Base-by-base conservation (phyloP, 2,888 invertebrate species). In the Agonopterix heracliana region DNA sequence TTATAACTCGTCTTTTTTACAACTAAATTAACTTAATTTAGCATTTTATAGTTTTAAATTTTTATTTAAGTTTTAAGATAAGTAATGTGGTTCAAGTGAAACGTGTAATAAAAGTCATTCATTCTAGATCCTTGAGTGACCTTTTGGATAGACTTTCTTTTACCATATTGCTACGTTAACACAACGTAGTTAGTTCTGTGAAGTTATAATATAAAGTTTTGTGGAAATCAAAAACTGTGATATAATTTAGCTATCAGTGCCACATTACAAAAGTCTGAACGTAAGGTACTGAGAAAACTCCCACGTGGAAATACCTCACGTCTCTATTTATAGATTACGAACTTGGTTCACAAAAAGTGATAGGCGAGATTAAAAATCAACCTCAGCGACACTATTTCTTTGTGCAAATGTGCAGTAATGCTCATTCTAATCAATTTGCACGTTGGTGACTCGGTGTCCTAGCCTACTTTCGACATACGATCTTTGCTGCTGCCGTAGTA, bases 271-370 rank as follows among this genome's bases (percentile, higher is more conserved):
- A 71, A 78, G 71, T 74, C 71, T 68, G 73, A 71, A 76, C 70
- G 67, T 77, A 78, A 83, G 83, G 81, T 86, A 81, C 70, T 63
- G 54, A 63, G 56, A 81, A 71, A 81, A 84, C 85, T 85, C 87
- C 86, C 86, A 86, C 87, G 86, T 87, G 87, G 85, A 84, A 84
- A 85, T 86, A 84, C 76, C 81, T 83, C 81, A 76, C 81, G 76
- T 71, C 81, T 81, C 86, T 87, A 87, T 85, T 84, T 80, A 78
- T 86, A 87, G 86, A 82, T 66, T 66, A 68, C 75, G 78, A 80
- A 81, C 78, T 81, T 81, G 81, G 78, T 81, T 77, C 81, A 63
- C 69, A 68, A 75, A 77, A 78, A 74, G 64, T 74, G 64, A 73
- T 80, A 71, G 70, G 61, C 63, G 59, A 69, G 63, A 69, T 70